Base-by-base conservation (phyloP, 2,113 vertebrate species). In the Thamnophis sirtalis region DNA sequence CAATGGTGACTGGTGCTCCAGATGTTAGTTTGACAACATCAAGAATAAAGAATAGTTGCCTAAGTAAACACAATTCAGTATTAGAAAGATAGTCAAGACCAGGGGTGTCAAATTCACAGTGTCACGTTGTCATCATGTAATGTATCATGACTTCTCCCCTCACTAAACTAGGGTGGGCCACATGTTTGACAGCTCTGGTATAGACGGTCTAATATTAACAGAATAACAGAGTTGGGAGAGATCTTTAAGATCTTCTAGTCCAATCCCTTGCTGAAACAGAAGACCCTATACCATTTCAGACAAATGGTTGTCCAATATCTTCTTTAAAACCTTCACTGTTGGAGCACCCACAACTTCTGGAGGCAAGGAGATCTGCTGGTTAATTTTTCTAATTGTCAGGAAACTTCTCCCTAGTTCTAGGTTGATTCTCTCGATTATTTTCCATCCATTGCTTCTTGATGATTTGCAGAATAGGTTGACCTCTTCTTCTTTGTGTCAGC, bases 91-190 rank as follows among this genome's bases (percentile, higher is more conserved):
- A 80, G n/a, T 19, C 63, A 33, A 60, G 58, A 60, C 58, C 22
- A 26, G 58, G 8, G 24, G 24, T 60, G 58, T 60, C 55, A 60
- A 60, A 60, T 24, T 60, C 24, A 0, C 5, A 1, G 54, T 17
- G 5, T 19, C 54, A 19, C 17, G 0, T 55, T 55, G 54, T 55
- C 5, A 21, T 55, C 4, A 55, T 0, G 1, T 55, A 17, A 55
- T 0, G 0, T 21, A 19, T 55, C 19, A 17, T 1, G 53, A 54
- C 15, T 17, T 55, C 19, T 5, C 0, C 1, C 17, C 17, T 55
- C 5, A 1, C 54, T 55, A 55, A 55, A 55, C 17, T 5, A 4
- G 17, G 54, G 9, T 9, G 3, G 24, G 58, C 58, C 9, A 9
- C 54, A 2, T 24, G 56, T 58, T 58, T 58, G 22, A 9, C 22